Conservation (phyloP, 2,113 vertebrate genomes). For the Pholis gunnellus region DNA sequence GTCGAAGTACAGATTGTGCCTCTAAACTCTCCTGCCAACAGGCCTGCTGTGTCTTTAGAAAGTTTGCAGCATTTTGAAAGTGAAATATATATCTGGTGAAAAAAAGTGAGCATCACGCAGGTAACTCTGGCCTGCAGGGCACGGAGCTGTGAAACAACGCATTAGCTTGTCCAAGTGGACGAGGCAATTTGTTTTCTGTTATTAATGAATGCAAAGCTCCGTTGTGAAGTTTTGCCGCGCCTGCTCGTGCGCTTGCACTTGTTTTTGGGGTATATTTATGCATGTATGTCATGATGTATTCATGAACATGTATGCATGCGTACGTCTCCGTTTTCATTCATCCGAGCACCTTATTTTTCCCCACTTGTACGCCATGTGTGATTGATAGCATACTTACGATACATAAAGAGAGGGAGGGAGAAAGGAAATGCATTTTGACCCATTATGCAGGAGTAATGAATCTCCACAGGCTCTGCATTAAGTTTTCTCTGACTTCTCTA, state of each 20-base stretch:
- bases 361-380: constrained; percentile 10
- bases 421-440: constrained; percentile 44
- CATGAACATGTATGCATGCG: background rate
- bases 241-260: background rate
- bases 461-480: constrained; percentile 52
- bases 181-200: constrained; percentile 71
- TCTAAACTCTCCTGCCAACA: constrained; percentile 46
- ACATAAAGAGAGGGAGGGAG: constrained; percentile 35
- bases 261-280: background rate
- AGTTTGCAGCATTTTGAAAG: constrained; percentile 39
- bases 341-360: background rate
- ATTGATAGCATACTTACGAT: constrained; percentile 56
- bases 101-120: constrained; percentile 34
- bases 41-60: constrained; percentile 24
- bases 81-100: constrained; percentile 49
- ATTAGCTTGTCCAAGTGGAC: constrained; percentile 72
- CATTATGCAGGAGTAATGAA: constrained; percentile 70
- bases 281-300: background rate
- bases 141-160: constrained; percentile 57
- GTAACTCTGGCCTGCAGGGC: constrained; percentile 51
- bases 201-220: constrained; percentile 62
- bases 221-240: constrained; percentile 8
- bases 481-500: constrained; percentile 49
- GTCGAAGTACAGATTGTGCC: constrained; percentile 48
- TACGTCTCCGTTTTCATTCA: constrained; percentile 20